Conservation (phyloP, 2,113 vertebrate genomes). For the Anas platyrhynchos region DNA sequence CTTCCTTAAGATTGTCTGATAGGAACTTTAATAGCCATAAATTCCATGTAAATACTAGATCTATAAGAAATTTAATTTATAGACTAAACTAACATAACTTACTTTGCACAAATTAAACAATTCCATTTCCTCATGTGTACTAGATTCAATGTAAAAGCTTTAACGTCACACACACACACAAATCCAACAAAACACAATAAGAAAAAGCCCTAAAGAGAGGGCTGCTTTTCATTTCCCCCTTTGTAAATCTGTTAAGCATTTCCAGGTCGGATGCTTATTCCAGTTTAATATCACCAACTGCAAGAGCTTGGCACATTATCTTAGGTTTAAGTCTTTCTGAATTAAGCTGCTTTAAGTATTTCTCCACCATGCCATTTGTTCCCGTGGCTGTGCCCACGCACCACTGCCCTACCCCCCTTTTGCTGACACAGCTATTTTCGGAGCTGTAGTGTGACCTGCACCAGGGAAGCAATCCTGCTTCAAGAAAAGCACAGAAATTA, state of each 20-base stretch:
- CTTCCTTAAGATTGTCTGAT: neutral
- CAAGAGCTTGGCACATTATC: neutral
- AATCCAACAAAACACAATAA: neutral
- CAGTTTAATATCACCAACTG: neutral
- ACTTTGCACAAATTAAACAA: neutral
- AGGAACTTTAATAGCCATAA: neutral
- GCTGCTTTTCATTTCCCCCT: neutral
- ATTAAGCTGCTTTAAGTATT: neutral
- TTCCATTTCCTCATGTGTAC: neutral
- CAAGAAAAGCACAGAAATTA: neutral
- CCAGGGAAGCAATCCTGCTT: neutral
- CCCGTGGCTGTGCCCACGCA: neutral
- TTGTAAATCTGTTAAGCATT: neutral
- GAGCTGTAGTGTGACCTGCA: constrained; percentile 1
- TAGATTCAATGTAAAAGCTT: neutral
- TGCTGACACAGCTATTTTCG: neutral
- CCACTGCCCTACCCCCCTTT: neutral
- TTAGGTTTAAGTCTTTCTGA: neutral
- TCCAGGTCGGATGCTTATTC: neutral
- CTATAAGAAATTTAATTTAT: neutral
- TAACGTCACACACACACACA: neutral
- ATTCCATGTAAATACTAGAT: neutral
- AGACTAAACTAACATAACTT: neutral
- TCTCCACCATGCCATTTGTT: neutral
- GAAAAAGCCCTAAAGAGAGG: fast-evolving